Percentiles rank a stretch among this genome's conserved stretches.
phyloP scores from a whole-genome alignment of 2,113 vertebrate genomes.

The Speoplatyrhinus poulsoni region DNA sequence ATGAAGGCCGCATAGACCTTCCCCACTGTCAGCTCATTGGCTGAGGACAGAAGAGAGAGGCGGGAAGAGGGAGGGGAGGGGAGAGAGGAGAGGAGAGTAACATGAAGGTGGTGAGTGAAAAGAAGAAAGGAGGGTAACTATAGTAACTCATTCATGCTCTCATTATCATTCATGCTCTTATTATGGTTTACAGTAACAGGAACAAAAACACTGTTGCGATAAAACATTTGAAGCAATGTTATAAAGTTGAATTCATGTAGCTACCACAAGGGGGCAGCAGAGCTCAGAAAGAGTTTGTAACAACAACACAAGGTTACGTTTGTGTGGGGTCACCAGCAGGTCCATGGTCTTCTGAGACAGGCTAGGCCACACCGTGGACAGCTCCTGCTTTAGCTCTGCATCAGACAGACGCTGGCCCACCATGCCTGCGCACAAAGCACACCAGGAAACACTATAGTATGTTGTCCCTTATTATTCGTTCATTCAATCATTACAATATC shows the following conservation, averaged over 20 bases:
- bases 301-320: slow-evolving; percentile 72
- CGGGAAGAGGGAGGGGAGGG: slow-evolving; percentile 31
- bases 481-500: no score
- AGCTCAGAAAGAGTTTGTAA: slow-evolving; percentile 2
- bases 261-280: slow-evolving; percentile 56
- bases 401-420: slow-evolving; percentile 88
- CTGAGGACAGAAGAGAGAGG: slow-evolving; percentile 64
- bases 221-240: no score
- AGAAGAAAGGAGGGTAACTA: not conserved
- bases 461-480: not conserved
- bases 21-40: slow-evolving; percentile 93
- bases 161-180: not conserved
- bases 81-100: not conserved
- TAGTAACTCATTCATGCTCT: slow-evolving; percentile 41
- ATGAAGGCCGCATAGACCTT: slow-evolving; percentile 96
- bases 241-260: not conserved
- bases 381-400: slow-evolving; percentile 89
- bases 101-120: not conserved
- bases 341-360: slow-evolving; percentile 94
- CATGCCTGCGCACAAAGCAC: slow-evolving; percentile 74
- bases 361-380: slow-evolving; percentile 89
- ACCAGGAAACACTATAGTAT: not conserved
- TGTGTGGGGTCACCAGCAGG: slow-evolving; percentile 92
- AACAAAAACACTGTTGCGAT: no score
- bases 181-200: not conserved